Evolutionary conservation across 2,797 vertebrate species (phyloP), one percentile per base, ranked within the genome.

Genomic region (Ptychadena robeensis): DNA sequence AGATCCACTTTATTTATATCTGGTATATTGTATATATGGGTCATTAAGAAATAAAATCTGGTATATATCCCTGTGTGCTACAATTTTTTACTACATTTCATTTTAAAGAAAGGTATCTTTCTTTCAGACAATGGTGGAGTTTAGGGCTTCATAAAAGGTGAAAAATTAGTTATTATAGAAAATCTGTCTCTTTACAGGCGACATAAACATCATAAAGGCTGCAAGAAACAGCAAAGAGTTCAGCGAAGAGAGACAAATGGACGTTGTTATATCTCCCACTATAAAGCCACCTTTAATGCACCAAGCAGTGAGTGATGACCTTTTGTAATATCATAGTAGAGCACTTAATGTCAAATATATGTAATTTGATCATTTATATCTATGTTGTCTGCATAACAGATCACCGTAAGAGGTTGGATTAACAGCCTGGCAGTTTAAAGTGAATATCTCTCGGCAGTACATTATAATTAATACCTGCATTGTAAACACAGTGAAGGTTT

Each of bases 181-280:
- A 61, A 65, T 15, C 0, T 11, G 8, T 66, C 61, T 63, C 10
- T n/a, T 11, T 79, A 5, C n/a, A 89, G 88, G n/a, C 76, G 72
- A n/a, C 87, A 88, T 82, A 88, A 87, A 79, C 71, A 77, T 73
- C 87, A 87, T 64, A 79, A 74, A 64, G 73, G 83, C 70, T 88
- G 86, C 79, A 81, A 25, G 14, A 86, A 82, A 59, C 22, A 53
- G 68, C 38, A 73, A 1, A 66, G 28, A 61, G 12, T 44, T 28
- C 81, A 34, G 53, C 57, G 14, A 4, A 75, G 74, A 35, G 64
- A 38, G 22, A 72, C 65, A 8, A 48, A 70, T 37, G 69, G 83
- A 22, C 38, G 61, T 9, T 74, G 73, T 40, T 77, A 59, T 53
- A 53, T 78, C 61, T 84, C 84, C 31, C 82, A 87, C 67, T 88